A percentile compares a stretch with the other conserved stretches of the same genome.
Conservation (phyloP, 30 jellyfish, hydroid and myxozoan genomes). For the Rhopilema esculentum region DNA sequence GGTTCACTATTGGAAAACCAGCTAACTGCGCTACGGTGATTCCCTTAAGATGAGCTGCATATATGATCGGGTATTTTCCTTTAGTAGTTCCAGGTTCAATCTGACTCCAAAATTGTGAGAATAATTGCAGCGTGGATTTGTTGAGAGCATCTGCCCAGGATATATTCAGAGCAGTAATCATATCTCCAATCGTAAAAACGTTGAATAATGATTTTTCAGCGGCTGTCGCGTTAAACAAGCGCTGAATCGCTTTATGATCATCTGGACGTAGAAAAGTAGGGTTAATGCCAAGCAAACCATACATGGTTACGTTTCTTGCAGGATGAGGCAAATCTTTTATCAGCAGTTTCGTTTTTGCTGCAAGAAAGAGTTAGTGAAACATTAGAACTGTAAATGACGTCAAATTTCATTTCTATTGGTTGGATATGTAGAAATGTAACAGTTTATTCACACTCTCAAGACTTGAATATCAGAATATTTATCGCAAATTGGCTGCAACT, state of each 20-base stretch:
- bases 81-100: not conserved
- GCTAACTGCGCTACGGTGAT: not conserved
- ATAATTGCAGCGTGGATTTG: not conserved
- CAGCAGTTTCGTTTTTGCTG: constrained; percentile 6
- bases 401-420: no score
- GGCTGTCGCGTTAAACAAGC: not conserved
- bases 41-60: constrained; percentile 32
- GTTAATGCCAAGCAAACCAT: not conserved
- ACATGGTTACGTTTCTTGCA: not conserved
- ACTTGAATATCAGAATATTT: no score
- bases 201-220: not conserved
- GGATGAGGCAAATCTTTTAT: not conserved
- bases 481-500: no score
- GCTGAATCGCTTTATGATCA: not conserved
- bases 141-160: not conserved
- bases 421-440: no score
- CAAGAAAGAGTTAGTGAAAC: no score
- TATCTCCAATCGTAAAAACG: constrained; percentile 3
- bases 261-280: not conserved
- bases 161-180: not conserved
- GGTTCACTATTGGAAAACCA: not conserved
- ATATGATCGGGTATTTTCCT: constrained; percentile 12
- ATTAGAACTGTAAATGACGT: no score
- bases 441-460: no score
- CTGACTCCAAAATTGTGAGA: not conserved